These are phyloP conservation scores for Lacanobia oleracea DNA, from an alignment of 2,888 invertebrate genomes.

Conservation along the genomic window DNA sequence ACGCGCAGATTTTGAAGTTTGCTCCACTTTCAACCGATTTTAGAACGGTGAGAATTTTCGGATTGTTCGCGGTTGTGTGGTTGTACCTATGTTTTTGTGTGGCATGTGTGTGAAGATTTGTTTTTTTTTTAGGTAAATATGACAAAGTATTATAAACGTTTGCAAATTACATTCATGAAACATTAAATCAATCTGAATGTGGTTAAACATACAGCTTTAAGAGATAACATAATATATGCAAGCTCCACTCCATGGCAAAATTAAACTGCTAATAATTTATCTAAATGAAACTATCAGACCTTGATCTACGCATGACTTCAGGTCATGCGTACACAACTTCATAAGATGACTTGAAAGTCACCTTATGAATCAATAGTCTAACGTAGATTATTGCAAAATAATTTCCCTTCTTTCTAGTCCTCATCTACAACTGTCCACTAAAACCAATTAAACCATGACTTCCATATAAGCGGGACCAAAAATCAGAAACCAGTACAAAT, in stretches of 20 bases:
- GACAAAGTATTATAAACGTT: no score
- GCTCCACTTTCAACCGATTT: conserved; percentile 58
- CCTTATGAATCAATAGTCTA: background rate
- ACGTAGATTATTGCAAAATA: background rate
- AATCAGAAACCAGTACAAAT: conserved; percentile 34
- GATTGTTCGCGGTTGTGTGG: background rate
- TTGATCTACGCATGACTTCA: no score
- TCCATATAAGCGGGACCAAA: background rate
- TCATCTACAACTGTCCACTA: background rate
- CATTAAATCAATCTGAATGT: no score
- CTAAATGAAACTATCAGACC: no score
- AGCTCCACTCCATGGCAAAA: no score
- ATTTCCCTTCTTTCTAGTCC: background rate
- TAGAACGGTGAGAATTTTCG: conserved; percentile 22
- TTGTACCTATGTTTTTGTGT: background rate
- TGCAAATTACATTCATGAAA: no score
- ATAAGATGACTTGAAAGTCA: no score
- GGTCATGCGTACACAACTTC: no score
- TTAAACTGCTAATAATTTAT: no score
- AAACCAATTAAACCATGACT: background rate
- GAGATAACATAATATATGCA: no score
- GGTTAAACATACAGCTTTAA: no score
- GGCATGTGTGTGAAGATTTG: background rate
- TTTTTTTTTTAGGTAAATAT: background rate
- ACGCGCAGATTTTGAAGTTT: conserved; percentile 72